Evolutionary conservation across 2,113 vertebrate genomes (phyloP).

Genomic region (Megaceryle torquata): DNA sequence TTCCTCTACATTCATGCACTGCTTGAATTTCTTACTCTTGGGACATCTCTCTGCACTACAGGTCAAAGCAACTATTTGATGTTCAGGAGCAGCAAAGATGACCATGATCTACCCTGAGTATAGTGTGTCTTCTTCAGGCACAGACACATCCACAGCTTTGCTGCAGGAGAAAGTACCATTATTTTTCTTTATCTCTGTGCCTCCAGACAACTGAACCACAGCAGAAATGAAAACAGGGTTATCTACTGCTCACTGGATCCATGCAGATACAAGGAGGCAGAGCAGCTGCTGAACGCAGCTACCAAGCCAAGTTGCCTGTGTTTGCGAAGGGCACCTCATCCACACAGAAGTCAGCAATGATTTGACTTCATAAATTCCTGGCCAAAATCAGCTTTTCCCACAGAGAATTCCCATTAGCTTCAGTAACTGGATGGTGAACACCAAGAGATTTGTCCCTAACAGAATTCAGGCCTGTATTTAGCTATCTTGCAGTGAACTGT

Average conservation of each 20-base stretch:
- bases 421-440: neutral
- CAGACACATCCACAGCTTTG: neutral
- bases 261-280: neutral
- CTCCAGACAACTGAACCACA: neutral
- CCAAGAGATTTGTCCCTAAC: neutral
- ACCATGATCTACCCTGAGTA: neutral
- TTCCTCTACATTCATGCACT: neutral
- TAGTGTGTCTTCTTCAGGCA: neutral
- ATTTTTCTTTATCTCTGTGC: neutral
- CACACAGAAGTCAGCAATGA: neutral
- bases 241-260: neutral
- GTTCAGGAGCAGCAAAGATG: neutral
- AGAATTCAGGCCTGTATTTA: neutral
- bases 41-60: neutral
- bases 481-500: neutral
- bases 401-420: neutral
- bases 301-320: neutral
- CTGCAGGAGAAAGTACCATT: neutral
- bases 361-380: neutral
- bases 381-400: neutral
- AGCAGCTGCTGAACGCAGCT: neutral
- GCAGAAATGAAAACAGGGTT: neutral
- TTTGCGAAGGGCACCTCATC: neutral
- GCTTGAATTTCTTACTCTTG: neutral
- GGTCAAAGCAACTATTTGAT: neutral